These are phyloP conservation scores for Portunus trituberculatus DNA, from an alignment of 1,140 invertebrate genomes.

Conservation along the genomic window DNA sequence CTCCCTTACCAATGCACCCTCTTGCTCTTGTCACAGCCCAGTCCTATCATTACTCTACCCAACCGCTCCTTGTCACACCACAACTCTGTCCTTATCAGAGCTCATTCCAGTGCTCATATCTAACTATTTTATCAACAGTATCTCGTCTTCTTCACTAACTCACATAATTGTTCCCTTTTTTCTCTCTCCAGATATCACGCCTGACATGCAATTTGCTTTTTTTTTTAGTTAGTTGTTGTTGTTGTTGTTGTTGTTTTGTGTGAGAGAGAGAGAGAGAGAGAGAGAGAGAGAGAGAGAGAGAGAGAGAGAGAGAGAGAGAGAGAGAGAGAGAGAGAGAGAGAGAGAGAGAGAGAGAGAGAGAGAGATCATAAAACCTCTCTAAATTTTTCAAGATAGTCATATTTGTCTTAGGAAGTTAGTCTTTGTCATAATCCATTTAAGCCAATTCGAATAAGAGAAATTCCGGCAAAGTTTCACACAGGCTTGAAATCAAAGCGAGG, in stretches of 20 bases:
- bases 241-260: not conserved
- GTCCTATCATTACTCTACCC: too few species aligned
- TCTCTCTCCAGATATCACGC: not conserved
- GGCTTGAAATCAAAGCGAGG: too few species aligned
- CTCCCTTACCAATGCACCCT: too few species aligned
- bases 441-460: not conserved
- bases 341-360: slow-evolving; percentile 41
- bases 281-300: not conserved
- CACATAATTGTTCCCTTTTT: not conserved
- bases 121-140: not conserved
- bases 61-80: not conserved
- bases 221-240: not conserved
- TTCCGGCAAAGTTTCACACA: too few species aligned
- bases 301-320: slow-evolving; percentile 35
- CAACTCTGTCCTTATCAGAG: not conserved
- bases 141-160: not conserved
- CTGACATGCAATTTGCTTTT: not conserved
- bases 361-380: not conserved
- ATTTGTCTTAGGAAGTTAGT: not conserved
- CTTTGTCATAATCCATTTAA: not conserved
- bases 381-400: not conserved
- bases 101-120: not conserved
- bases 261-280: not conserved
- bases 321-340: slow-evolving; percentile 41
- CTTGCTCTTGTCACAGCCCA: too few species aligned